These are phyloP conservation scores for Trichopoda pennipes DNA, from an alignment of 2,888 invertebrate genomes.

Conservation along the genomic window DNA sequence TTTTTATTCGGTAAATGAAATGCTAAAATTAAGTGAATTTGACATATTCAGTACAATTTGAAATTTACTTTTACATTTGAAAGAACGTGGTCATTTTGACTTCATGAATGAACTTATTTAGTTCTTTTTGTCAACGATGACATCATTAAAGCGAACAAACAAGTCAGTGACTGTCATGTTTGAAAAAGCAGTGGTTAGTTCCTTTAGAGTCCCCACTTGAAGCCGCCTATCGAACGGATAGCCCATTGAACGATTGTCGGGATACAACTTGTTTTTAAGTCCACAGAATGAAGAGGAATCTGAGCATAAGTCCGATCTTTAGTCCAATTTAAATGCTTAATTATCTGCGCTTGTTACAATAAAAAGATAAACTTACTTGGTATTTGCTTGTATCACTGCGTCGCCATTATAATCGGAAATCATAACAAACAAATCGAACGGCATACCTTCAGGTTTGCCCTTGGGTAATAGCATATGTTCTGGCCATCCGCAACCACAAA, in stretches of 20 bases:
- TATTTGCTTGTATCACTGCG: constrained; percentile 72
- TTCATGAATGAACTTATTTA: background rate
- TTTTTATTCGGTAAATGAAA: too few relatives aligned
- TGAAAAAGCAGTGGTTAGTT: constrained; percentile 82
- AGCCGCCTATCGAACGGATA: constrained; percentile 83
- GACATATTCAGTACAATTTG: too few relatives aligned
- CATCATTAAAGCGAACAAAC: constrained; percentile 82
- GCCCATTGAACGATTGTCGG: constrained; percentile 86
- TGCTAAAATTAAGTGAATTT: too few relatives aligned
- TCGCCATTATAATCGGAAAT: constrained; percentile 88
- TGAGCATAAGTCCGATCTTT: constrained; percentile 80
- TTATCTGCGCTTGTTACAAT: background rate
- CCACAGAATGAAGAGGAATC: constrained; percentile 88
- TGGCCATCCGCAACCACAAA: constrained; percentile 95
- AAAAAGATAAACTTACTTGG: constrained; percentile 43
- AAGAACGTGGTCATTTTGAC: too few relatives aligned
- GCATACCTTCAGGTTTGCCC: constrained; percentile 85
- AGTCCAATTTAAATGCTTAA: background rate
- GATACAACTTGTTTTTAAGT: constrained; percentile 85
- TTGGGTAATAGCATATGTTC: constrained; percentile 90
- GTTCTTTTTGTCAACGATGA: constrained; percentile 57
- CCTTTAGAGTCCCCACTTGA: constrained; percentile 83
- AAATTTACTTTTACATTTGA: too few relatives aligned
- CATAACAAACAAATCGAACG: constrained; percentile 88
- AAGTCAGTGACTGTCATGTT: constrained; percentile 88